Base-by-base conservation (phyloP, 2,797 vertebrate species). In the Nothura maculosa region DNA sequence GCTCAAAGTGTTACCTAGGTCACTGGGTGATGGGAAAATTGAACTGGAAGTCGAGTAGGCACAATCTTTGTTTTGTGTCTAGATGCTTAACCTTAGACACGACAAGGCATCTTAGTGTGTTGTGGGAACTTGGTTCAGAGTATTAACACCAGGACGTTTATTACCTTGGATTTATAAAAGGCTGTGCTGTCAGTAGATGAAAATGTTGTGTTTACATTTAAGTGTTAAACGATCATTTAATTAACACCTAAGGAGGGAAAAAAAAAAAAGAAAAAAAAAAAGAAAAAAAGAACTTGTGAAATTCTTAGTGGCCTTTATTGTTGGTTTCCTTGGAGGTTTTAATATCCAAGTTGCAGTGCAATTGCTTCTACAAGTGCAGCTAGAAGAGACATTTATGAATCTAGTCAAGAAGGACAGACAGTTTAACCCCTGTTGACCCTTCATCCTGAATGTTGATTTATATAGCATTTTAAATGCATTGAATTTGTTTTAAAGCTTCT, bases 1-100 rank as follows among this genome's bases (percentile, higher is more conserved):
- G 97, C 97, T 97, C 95, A 4, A 97, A 98, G 98, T 98, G 98
- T 99, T 99, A 98, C 98, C 98, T 98, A 98, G 98, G 98, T 98
- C 98, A 98, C 98, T 98, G 97, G 97, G 97, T 95, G 98, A 98
- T 98, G 98, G 98, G 98, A 98, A 98, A 98, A 98, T 97, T 96
- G 97, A 97, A 97, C 98, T 98, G 97, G 97, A 98, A 98, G 98
- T 98, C 75, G 98, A 98, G 97, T 97, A 97, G 98, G 97, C 94
- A 61, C 97, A 96, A 98, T 98, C 98, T 98, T 98, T 98, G 98
- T 98, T 98, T 98, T 98, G 97, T 98, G 98, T 98, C 98, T 98
- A 97, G 97, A 98, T 98, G 97, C 98, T 98, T 98, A 98, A 98
- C 98, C 98, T 98, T 98, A 98, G 98, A 98, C 98, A 98, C 95